Conservation (phyloP, 2,113 vertebrate genomes). For the Pluvianellus socialis region DNA sequence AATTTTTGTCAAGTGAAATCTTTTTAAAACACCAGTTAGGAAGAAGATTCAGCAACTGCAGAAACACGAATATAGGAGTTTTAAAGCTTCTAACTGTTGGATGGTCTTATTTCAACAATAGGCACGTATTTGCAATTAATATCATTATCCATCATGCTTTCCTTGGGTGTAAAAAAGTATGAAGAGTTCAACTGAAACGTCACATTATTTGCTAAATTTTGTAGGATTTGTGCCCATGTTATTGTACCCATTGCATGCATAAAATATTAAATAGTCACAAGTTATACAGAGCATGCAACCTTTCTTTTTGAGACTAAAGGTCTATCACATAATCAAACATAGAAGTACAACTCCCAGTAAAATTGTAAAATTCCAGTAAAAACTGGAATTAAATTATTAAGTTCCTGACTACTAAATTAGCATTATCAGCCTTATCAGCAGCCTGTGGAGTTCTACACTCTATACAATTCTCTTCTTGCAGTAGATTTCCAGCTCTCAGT, state of each 20-base stretch:
- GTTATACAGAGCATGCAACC: not conserved
- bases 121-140: not conserved
- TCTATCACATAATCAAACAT: not conserved
- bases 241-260: not conserved
- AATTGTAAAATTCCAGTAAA: not conserved
- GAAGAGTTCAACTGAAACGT: not conserved
- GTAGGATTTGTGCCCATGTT: rapidly evolving
- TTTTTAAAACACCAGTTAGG: not conserved
- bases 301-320: not conserved
- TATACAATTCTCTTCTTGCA: not conserved
- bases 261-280: not conserved
- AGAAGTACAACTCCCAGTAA: not conserved
- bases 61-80: not conserved
- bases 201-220: not conserved
- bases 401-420: not conserved
- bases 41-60: slow-evolving; percentile 16
- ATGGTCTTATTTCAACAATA: not conserved
- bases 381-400: not conserved
- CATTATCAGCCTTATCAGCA: not conserved
- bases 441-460: not conserved
- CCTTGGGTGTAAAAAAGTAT: not conserved
- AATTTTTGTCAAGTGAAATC: slow-evolving; percentile 23
- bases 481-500: not conserved
- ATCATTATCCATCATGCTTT: not conserved
- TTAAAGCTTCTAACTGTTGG: not conserved